Base-by-base conservation (phyloP, 2,797 vertebrate species). In the Pseudotriccus pelzelni region DNA sequence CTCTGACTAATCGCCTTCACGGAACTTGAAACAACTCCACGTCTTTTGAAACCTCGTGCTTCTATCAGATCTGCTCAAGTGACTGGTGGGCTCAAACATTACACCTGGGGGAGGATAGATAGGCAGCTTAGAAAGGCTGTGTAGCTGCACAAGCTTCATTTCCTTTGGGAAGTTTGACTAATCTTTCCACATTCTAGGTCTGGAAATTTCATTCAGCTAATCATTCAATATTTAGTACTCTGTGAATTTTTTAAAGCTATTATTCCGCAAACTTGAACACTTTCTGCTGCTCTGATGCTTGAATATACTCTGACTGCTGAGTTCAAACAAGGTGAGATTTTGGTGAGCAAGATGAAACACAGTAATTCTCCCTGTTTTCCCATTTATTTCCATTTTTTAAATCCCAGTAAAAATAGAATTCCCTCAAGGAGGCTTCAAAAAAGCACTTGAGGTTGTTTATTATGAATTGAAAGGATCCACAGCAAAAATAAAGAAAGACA, bases 191-290 rank as follows among this genome's bases (percentile, higher is more conserved):
- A 22, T 47, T 83, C 34, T 62, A 59, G 50, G 44, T 73, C 70
- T 88, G 32, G 59, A 87, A 85, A 66, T 76, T 79, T 92, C 55
- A 75, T 94, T 90, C 52, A 55, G 62, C 37, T 44, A 10, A 59
- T 79, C 83, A 91, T 81, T 44, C 39, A 95, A 63, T 88, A 94
- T 93, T 89, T 91, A 95, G 7, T 25, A 77, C 39, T 32, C 56
- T 59, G 37, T 59, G n/a, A 78, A 84, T 84, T 88, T 87, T 92
- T 91, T 27, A 92, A 78, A 55, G 69, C 56, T 87, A 52, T 89
- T 91, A 70, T 87, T 87, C 67, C 44, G 77, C 49, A 41, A 76
- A 64, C 47, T 59, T 66, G 47, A 72, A 56, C 58, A 55, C 27
- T 81, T 94, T 86, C 69, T 89, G 30, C 41, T 84, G 93, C 59